Percentiles rank a stretch among this genome's conserved stretches.
phyloP scores from a whole-genome alignment of 2,113 vertebrate genomes.

The Indri indri region DNA sequence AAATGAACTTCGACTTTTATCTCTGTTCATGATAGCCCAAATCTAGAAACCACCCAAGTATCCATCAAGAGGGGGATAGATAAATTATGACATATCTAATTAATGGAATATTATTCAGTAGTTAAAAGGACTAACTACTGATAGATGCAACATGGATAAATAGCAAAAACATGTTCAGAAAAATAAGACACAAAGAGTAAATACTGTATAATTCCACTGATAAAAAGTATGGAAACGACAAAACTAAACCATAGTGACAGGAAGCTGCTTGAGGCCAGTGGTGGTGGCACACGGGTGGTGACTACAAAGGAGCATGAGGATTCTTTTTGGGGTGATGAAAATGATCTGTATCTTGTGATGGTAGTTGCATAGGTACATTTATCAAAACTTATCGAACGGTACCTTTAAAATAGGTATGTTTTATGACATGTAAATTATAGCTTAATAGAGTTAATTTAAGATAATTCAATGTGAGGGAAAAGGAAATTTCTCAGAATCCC shows the following conservation, averaged over 20 bases:
- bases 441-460: not conserved
- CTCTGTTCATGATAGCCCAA: constrained; percentile 1
- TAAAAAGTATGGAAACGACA: not conserved
- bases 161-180: not conserved
- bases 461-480: not conserved
- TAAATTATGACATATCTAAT: not conserved
- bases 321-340: not conserved
- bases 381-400: not conserved
- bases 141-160: not conserved
- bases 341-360: not conserved
- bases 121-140: not conserved
- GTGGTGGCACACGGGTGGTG: not conserved
- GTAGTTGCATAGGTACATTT: not conserved
- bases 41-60: not conserved
- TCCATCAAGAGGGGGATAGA: not conserved
- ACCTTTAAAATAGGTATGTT: not conserved
- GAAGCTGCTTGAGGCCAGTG: not conserved
- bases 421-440: not conserved
- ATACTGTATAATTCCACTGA: not conserved
- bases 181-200: not conserved
- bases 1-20: not conserved
- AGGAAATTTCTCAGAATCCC: not conserved
- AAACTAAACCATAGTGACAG: not conserved
- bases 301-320: not conserved
- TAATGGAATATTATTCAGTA: not conserved